Base-by-base conservation (phyloP, 2,797 vertebrate genomes). In the Taenioides sp. region DNA sequence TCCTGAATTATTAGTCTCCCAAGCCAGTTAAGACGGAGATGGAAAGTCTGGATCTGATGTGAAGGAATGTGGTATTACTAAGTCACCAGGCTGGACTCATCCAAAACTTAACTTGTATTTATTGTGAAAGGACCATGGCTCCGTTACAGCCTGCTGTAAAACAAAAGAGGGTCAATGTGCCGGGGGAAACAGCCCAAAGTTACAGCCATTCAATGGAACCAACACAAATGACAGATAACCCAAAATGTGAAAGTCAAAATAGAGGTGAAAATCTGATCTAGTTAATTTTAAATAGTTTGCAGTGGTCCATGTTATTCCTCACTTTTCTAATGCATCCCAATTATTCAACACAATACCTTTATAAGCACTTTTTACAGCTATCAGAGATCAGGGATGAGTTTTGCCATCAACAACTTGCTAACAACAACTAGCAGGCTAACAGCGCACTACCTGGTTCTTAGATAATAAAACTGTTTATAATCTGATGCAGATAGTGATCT, bases 1-100 rank as follows among this genome's bases (percentile, higher is more conserved):
- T 82, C 72, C 69, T 77, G 72, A 80, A 84, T 76, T 79, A 77
- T 69, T 74, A 73, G 54, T 75, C 18, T 73, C 47, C 61, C 22
- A 62, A 66, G 58, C 71, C 58, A 27, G 58, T 65, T 72, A 60
- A 52, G 67, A 72, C 52, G 14, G 54, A 69, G 43, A 63, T 49
- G 68, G 75, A 77, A 82, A 82, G 31, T 79, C 63, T 69, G 76
- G 74, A 78, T 31, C 50, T 67, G 31, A 61, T 7, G 0, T 77
- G 60, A 43, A 62, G 62, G 59, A 80, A 69, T 80, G 79, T 79
- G 63, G 71, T 66, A 40, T 25, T 71, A 65, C 67, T 66, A 66
- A 70, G 76, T 64, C 40, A 58, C 61, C 65, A 70, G 16, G 64
- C 63, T 74, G 28, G 70, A 77, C 71, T 66, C 11, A 23, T 67